A percentile compares a stretch with the other conserved stretches of the same genome.
These are phyloP conservation scores for Hystrix cristata DNA, from an alignment of 2,113 vertebrate genomes.

Conservation along the genomic window DNA sequence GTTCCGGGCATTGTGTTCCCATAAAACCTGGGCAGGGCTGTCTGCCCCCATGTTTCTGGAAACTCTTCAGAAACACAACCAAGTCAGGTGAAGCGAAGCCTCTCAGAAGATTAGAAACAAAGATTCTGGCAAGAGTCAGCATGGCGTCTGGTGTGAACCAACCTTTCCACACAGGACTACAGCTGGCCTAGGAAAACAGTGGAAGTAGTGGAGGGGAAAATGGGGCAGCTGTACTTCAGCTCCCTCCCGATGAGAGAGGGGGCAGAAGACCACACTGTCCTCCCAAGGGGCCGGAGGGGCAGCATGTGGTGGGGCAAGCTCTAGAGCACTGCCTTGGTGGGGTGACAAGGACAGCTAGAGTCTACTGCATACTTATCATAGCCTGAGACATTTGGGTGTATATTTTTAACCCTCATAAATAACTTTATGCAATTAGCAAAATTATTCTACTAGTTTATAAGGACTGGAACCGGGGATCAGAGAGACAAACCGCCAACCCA, in stretches of 20 bases:
- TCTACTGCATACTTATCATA: not conserved
- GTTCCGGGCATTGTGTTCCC: not conserved
- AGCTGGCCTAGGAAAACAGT: not conserved
- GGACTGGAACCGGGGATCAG: not conserved
- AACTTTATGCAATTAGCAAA: not conserved
- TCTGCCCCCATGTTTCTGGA: constrained; percentile 4
- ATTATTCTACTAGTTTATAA: not conserved
- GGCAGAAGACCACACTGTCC: not conserved
- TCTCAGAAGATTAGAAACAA: constrained; percentile 2
- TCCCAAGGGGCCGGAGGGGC: not conserved
- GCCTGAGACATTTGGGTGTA: not conserved
- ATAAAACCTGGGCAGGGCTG: not conserved
- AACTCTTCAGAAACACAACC: not conserved
- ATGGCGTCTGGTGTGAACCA: not conserved
- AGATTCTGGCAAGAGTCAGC: not conserved
- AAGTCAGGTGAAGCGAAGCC: not conserved
- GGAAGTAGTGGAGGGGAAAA: not conserved
- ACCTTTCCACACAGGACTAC: not conserved
- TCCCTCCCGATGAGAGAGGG: not conserved
- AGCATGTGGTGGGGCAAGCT: not conserved
- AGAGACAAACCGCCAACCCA: not conserved
- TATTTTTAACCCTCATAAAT: not conserved
- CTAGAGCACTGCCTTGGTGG: not conserved
- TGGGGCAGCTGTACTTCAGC: not conserved
- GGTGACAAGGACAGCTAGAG: not conserved